Percentiles rank a stretch among this genome's conserved stretches.
These are phyloP conservation scores for Centropyge bicolor DNA, from an alignment of 2,797 vertebrate genomes.

Conservation along the genomic window DNA sequence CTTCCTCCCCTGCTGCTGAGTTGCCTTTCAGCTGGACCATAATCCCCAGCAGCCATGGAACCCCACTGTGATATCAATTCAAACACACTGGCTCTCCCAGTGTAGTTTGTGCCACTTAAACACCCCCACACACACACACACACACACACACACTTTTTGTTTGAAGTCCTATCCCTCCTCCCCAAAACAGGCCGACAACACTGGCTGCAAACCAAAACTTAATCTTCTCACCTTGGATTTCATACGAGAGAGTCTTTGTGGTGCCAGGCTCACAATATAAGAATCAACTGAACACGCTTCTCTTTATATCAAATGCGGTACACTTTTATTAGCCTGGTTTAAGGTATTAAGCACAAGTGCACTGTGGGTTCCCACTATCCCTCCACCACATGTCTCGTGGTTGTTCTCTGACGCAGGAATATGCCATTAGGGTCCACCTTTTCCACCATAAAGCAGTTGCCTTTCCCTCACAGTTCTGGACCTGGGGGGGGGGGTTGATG, in stretches of 20 bases:
- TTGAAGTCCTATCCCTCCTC: slow-evolving; percentile 11
- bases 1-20: slow-evolving; percentile 72
- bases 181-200: background rate
- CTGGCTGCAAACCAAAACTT: slow-evolving; percentile 16
- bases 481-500: slow-evolving; percentile 72
- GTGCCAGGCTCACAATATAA: background rate
- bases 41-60: slow-evolving; percentile 75
- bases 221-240: slow-evolving; percentile 21
- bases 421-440: slow-evolving; percentile 74
- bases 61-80: slow-evolving; percentile 81
- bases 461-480: slow-evolving; percentile 48
- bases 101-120: slow-evolving; percentile 48
- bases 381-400: slow-evolving; percentile 55
- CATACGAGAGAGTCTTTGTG: slow-evolving; percentile 4
- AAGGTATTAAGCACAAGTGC: slow-evolving; percentile 62
- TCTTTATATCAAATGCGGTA: slow-evolving; percentile 40
- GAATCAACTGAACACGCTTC: slow-evolving; percentile 4
- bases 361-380: slow-evolving; percentile 65
- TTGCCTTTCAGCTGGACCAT: slow-evolving; percentile 76
- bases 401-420: slow-evolving; percentile 73
- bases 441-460: slow-evolving; percentile 77
- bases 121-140: slow-evolving; percentile 35
- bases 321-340: slow-evolving; percentile 56
- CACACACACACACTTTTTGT: slow-evolving; percentile 39
- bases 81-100: slow-evolving; percentile 55